Evolutionary conservation across 2,888 invertebrate species (phyloP), one percentile per base, ranked within the genome.

Genomic region (Protodeltote pygarga): DNA sequence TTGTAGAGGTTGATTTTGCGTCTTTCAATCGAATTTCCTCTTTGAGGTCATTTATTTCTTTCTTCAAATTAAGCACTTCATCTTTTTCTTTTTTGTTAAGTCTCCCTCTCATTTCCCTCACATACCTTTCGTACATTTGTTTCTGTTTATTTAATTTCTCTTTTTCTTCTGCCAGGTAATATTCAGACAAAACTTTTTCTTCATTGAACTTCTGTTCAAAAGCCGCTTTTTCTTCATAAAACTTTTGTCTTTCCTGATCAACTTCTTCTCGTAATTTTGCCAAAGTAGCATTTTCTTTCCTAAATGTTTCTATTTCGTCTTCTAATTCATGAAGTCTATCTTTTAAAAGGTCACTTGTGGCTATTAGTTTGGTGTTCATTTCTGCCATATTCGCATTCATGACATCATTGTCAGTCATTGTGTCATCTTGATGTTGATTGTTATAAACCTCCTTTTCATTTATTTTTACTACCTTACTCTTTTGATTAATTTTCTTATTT

Each of bases 21-120:
- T 97, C 96, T 83, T 95, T 96, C n/a, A 94, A 77, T 73, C 93
- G 94, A 10, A 95, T 87, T 60, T 96, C 95, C 54, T 95, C 94
- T 77, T 94, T 94, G 0, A 96, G 80, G 28, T 93, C 92, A 39
- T 89, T 93, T 20, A 96, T 81, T 82, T 96, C 94, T 45, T 94
- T 93, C 67, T 93, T 95, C 5, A 96, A 81, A 55, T 86, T 89
- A 1, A 93, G 82, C 6, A 95, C 92, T 83, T 96, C 96, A 73
- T 95, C 95, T 59, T 95, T 94, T 49, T 96, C 96, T 75, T 94
- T 94, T 72, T 93, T 95, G 47, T 87, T 93, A 0, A 94, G 89
- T 48, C 93, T 88, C n/a, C 94, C 94, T 77, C 94, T 95, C 54
- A 94, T 93, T 65, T 95, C 94, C 71, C 94, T 94, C 13, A 95